Evolutionary conservation across 1,140 invertebrate species (phyloP).

Genomic region (Vollenhovia emeryi): DNA sequence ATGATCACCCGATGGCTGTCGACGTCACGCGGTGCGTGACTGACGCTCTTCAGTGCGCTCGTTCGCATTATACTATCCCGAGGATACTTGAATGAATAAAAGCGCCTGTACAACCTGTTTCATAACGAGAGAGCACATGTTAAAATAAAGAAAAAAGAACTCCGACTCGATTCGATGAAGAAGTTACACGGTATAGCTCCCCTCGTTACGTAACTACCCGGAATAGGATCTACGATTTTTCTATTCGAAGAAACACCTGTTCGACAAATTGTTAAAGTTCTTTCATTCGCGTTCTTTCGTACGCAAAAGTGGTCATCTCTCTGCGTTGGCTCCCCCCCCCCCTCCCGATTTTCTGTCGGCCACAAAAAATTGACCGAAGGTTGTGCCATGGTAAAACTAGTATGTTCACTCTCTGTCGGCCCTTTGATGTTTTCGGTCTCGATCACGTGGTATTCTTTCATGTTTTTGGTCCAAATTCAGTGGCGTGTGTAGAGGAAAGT

Average conservation of each 20-base stretch:
- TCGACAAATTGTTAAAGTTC: not conserved
- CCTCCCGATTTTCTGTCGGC: not conserved
- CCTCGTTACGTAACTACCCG: not conserved
- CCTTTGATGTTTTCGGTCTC: too few relatives aligned
- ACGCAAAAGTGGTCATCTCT: not conserved
- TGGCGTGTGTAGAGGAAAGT: too few relatives aligned
- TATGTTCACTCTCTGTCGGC: too few relatives aligned
- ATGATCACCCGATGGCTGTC: not conserved
- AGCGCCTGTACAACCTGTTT: not conserved
- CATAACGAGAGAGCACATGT: not conserved
- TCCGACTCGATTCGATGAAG: not conserved
- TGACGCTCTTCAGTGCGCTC: not conserved
- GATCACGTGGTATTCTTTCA: too few relatives aligned
- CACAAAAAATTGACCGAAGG: not conserved
- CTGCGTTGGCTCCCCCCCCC: not conserved
- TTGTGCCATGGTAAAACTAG: too few relatives aligned
- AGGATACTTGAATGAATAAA: slow-evolving; percentile 15
- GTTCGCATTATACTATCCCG: not conserved
- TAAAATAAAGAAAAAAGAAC: not conserved
- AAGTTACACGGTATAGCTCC: not conserved
- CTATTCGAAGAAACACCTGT: not conserved
- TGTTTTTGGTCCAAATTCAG: too few relatives aligned
- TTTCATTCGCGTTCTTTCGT: not conserved
- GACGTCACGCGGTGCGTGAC: not conserved
- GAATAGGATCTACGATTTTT: slow-evolving; percentile 3